phyloP scores from a whole-genome alignment of 2,888 invertebrate species.

The Eupithecia vulgata region DNA sequence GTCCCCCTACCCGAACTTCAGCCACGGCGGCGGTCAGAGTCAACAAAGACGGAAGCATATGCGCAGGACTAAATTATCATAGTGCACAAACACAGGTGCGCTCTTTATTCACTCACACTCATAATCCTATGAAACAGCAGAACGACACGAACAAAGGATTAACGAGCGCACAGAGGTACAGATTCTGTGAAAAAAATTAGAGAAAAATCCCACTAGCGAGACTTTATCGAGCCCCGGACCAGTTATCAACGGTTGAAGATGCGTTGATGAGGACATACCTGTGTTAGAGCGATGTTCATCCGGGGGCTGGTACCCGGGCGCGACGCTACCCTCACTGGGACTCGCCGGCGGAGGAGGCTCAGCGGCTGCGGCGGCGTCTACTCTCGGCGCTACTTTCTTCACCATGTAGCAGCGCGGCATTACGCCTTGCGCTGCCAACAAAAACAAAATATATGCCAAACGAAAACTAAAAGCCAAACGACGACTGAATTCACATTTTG shows the following conservation, averaged over 20 bases:
- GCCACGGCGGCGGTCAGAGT: no score
- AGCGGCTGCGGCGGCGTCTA: conserved; percentile 67
- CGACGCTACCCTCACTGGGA: conserved; percentile 85
- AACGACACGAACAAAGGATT: no score
- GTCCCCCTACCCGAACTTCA: no score
- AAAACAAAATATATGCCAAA: conserved; percentile 1
- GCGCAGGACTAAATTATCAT: no score
- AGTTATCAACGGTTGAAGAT: neutral
- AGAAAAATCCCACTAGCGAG: neutral
- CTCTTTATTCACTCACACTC: no score
- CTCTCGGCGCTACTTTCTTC: conserved; percentile 86
- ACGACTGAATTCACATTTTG: neutral
- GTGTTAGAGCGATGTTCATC: conserved; percentile 62
- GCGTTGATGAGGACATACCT: conserved; percentile 51
- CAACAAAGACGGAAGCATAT: no score
- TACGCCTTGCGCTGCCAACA: conserved; percentile 69
- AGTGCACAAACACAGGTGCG: no score
- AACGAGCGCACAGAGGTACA: no score
- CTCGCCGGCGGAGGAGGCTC: conserved; percentile 73
- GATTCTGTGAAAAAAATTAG: no score
- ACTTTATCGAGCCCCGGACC: neutral
- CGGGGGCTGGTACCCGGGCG: conserved; percentile 83
- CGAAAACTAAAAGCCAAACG: neutral
- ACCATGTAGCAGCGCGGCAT: conserved; percentile 92
- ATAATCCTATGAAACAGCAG: no score